Evolutionary conservation across 2,888 invertebrate species (phyloP), one percentile per base, ranked within the genome.

Genomic region (Heliconius aoede): DNA sequence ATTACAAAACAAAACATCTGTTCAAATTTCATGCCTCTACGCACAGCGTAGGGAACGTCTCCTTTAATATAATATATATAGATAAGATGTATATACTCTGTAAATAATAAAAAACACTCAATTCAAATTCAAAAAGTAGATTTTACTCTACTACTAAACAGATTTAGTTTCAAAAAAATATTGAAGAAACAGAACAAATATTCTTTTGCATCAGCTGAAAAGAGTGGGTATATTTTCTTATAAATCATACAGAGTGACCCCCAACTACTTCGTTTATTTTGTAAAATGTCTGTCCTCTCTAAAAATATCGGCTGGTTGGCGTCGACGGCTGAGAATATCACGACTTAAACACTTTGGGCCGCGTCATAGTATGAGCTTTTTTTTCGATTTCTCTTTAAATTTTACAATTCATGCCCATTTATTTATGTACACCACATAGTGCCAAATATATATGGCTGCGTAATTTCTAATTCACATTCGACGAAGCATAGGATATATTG

Each of bases 281-380:
- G 91, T 93, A 92, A 92, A 92, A 93, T 90, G 90, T 91, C 89
- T 87, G 90, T 90, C 90, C 86, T 87, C 87, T 89, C 93, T 93
- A 94, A 91, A 94, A 92, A 94, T 94, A 94, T 82, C 87, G 82
- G 86, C 84, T 86, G 88, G 90, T 86, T 88, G 89, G 90, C 92
- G 91, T 89, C 88, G 86, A 81, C 82, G 81, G 86, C 89, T 87
- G 84, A 85, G 90, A 93, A 92, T 92, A 92, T 89, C 85, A 81
- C 87, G 87, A 86, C 87, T 85, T 81, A 84, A 84, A 86, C 86
- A 86, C 85, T 85, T 84, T 82, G 79, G 85, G 85, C 82, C 86
- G 86, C 87, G 89, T 89, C 87, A 89, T 82, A 82, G 82, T 78
- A 82, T 81, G 83, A 80, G 81, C n/a, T 78, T 78, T 78, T 78